Conservation (phyloP, 2,888 invertebrate species). For the Caenorhabditis plicata region DNA sequence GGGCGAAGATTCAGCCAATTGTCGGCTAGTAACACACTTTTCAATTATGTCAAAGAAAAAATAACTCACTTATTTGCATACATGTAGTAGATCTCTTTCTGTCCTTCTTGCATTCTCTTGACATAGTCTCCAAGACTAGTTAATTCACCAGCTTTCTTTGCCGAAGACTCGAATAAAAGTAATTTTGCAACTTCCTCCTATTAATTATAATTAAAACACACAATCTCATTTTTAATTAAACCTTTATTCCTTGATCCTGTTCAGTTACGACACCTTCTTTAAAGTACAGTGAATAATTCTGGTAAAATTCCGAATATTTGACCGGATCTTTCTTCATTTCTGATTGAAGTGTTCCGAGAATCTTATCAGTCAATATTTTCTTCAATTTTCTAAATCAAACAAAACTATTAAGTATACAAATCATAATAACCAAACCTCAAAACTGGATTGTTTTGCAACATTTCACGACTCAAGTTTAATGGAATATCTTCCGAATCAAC, state of each 20-base stretch:
- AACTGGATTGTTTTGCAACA: conserved; percentile 87
- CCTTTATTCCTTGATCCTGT: conserved; percentile 79
- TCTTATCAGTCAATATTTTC: conserved; percentile 79
- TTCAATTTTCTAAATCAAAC: conserved; percentile 84
- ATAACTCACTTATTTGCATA: conserved; percentile 81
- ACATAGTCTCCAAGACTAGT: conserved; percentile 80
- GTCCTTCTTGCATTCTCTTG: conserved; percentile 76
- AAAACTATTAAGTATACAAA: too few species aligned
- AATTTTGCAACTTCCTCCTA: conserved; percentile 88
- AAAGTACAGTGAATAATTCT: conserved; percentile 86
- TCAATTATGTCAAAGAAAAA: background rate
- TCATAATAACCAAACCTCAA: too few species aligned
- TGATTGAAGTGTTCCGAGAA: conserved; percentile 65
- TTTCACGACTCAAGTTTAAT: conserved; percentile 89
- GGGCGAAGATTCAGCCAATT: conserved; percentile 87
- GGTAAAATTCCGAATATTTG: conserved; percentile 83
- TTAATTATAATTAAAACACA: conserved; percentile 17
- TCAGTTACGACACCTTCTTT: conserved; percentile 92
- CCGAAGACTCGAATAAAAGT: conserved; percentile 87
- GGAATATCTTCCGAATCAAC: conserved; percentile 99
- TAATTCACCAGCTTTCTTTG: conserved; percentile 62
- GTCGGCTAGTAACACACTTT: conserved; percentile 74
- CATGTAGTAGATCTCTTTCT: conserved; percentile 86
- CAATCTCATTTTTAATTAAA: conserved; percentile 68
- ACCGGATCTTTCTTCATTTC: conserved; percentile 81